phyloP scores from a whole-genome alignment of 2,888 invertebrate genomes.

The Heterodera filipjevi region DNA sequence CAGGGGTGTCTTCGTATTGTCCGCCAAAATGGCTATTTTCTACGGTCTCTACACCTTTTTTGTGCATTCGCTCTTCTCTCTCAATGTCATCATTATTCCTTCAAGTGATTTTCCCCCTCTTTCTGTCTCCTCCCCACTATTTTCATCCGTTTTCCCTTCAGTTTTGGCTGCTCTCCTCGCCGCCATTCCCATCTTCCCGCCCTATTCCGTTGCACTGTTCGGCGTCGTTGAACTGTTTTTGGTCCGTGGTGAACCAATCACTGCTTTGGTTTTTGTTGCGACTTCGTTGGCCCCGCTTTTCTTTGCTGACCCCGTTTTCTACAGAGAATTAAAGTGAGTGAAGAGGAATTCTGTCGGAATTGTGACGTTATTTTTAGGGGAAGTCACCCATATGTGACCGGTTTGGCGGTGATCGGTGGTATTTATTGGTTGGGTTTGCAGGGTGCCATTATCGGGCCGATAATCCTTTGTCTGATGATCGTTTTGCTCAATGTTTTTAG shows the following conservation, averaged over 20 bases:
- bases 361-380: constrained; percentile 72
- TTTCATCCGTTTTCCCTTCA: constrained; percentile 66
- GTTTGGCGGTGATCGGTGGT: constrained; percentile 93
- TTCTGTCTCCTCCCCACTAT: neutral
- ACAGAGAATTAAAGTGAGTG: constrained; percentile 85
- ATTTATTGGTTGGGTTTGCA: constrained; percentile 91
- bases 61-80: constrained; percentile 89
- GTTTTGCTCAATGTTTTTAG: constrained; percentile 78
- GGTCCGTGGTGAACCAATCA: constrained; percentile 81
- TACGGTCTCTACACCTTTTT: constrained; percentile 98
- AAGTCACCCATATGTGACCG: constrained; percentile 94
- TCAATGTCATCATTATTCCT: constrained; percentile 76
- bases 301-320: constrained; percentile 91
- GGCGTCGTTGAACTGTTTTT: constrained; percentile 93
- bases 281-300: constrained; percentile 87
- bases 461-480: constrained; percentile 89
- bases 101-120: constrained; percentile 43
- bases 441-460: constrained; percentile 93
- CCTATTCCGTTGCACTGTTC: constrained; percentile 91
- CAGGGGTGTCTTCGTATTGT: constrained; percentile 91
- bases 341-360: neutral
- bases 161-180: constrained; percentile 88
- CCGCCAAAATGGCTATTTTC: constrained; percentile 93
- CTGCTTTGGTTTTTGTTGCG: constrained; percentile 78
- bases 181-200: constrained; percentile 92